These are phyloP conservation scores for Apodemus agrarius DNA, from an alignment of 2,797 vertebrate genomes.

Conservation along the genomic window DNA sequence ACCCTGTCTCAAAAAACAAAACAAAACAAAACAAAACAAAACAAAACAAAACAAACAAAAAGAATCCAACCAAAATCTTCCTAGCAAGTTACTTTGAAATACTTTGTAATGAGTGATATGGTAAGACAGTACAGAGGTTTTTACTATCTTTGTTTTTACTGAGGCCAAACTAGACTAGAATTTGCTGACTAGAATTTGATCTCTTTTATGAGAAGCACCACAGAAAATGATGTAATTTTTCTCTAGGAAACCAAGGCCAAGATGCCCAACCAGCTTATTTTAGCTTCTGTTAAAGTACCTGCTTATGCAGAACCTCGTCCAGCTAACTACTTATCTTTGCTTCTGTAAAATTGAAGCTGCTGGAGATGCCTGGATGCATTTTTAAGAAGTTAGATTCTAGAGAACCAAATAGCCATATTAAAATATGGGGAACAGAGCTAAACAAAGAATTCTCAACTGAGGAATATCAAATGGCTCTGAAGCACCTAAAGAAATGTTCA, in stretches of 20 bases:
- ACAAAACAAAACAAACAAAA: too few species aligned
- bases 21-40: too few species aligned
- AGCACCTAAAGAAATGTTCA: too few species aligned
- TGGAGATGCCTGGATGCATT: neutral
- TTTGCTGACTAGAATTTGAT: neutral
- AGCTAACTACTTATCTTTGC: neutral
- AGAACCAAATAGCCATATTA: too few species aligned
- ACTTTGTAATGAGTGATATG: neutral
- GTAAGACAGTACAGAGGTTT: neutral
- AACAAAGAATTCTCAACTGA: too few species aligned
- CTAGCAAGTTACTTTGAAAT: constrained; percentile 50
- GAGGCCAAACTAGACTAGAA: neutral
- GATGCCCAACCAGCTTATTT: neutral
- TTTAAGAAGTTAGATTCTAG: too few species aligned
- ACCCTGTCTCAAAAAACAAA: too few species aligned
- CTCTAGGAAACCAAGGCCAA: neutral
- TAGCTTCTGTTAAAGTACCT: neutral
- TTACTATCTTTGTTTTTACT: neutral
- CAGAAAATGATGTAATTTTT: neutral
- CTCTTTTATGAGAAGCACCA: too few species aligned
- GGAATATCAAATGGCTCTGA: too few species aligned
- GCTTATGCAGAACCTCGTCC: too few species aligned
- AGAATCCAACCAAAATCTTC: constrained; percentile 58
- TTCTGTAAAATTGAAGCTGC: neutral
- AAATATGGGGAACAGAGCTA: too few species aligned